Percentiles rank a stretch among this genome's conserved stretches.
These are phyloP conservation scores for Lophius americanus DNA, from an alignment of 2,797 vertebrate species.

Conservation along the genomic window DNA sequence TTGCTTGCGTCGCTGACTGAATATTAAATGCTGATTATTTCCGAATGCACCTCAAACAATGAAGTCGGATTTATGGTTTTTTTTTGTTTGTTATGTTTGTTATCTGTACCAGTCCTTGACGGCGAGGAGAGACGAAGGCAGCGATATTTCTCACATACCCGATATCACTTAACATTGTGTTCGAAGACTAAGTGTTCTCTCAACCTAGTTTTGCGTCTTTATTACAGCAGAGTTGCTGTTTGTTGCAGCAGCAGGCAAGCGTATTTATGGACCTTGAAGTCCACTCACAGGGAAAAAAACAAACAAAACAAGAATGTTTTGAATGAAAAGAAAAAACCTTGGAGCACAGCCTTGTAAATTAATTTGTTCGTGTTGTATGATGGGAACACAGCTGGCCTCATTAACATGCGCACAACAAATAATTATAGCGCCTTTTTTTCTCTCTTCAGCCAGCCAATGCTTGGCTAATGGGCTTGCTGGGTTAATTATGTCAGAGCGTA, in stretches of 20 bases:
- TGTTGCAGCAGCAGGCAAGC: constrained; percentile 73
- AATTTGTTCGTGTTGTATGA: constrained; percentile 99
- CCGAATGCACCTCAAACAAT: constrained; percentile 54
- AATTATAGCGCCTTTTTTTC: constrained; percentile 95
- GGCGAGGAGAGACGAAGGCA: constrained; percentile 27
- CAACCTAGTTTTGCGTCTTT: constrained; percentile 67
- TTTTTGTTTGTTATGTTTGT: constrained; percentile 38
- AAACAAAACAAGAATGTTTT: constrained; percentile 77
- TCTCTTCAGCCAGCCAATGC: constrained; percentile 88
- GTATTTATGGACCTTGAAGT: constrained; percentile 81
- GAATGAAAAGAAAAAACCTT: constrained; percentile 82
- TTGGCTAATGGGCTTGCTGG: constrained; percentile 99
- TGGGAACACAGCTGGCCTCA: constrained; percentile 99
- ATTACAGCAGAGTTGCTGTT: constrained; percentile 76
- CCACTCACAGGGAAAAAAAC: constrained; percentile 66
- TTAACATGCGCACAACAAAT: constrained; percentile 99
- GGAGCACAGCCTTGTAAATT: constrained; percentile 97
- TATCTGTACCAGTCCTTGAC: constrained; percentile 54
- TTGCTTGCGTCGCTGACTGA: constrained; percentile 57
- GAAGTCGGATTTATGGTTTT: constrained; percentile 54
- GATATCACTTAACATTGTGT: constrained; percentile 33
- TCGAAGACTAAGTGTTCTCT: constrained; percentile 57
- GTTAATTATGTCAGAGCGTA: constrained; percentile 99
- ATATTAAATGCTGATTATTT: constrained; percentile 72
- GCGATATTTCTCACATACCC: constrained; percentile 33